Evolutionary conservation across 64 coral and sea anemone genomes (phyloP), one percentile per base, ranked within the genome.

Genomic region (Porites australiensis): DNA sequence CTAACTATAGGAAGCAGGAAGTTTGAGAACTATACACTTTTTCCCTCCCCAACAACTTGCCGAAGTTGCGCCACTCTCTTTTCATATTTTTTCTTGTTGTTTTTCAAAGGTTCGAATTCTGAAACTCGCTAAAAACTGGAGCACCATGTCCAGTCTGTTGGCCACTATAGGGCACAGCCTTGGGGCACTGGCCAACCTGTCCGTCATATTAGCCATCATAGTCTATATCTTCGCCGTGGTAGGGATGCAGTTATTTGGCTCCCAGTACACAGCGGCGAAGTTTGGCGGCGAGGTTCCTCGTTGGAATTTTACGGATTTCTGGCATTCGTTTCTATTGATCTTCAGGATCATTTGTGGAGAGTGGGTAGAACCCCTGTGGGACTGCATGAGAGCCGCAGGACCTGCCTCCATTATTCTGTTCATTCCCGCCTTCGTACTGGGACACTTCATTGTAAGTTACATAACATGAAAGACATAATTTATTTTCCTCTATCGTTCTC

Each of bases 141-240:
- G 77, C 51, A 99, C 98, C 11, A 99, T 99, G 98, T 91, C 90
- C 2, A 96, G 90, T 68, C 84, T 99, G 1, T 65, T 99, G 4
- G 63, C 98, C 14, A 96, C 98, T 2, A 99, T 99, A n/a, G 98
- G 76, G 4, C 95, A 96, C 21, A 94, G 94, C 59, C 54, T 99
- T 8, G 98, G 98, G 27, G 94, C 98, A 13, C 83, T 99, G 1
- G 98, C 82, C 9, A 99, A 99, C 23, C 88, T 99, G 45, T 96
- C 98, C n/a, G 88, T 99, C 53, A 96, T 99, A 70, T 81, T 99
- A 4, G 72, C 87, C 13, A 99, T 99, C 55, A 88, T 99, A 54
- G 79, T 91, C 18, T 99, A 94, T 72, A 99, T 99, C 77, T 99
- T 99, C 65, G 98, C 98, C 19, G 98, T 99, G 45, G 92, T 99